Percentiles rank a stretch among this genome's conserved stretches.
These are phyloP conservation scores for Drosophila neocordata DNA, from an alignment of 1,140 invertebrate species.

Conservation along the genomic window DNA sequence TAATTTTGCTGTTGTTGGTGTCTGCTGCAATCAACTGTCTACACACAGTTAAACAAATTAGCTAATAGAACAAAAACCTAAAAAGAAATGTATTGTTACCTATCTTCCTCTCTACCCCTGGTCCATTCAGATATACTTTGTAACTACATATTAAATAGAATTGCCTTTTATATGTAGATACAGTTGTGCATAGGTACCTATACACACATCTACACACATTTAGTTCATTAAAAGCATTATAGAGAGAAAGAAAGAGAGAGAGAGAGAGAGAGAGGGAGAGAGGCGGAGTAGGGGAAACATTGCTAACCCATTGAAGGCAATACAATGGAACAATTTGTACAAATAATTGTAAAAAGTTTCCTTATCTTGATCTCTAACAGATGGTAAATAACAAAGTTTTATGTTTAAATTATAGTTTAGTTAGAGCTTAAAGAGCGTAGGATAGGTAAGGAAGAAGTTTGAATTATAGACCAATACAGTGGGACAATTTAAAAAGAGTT, in stretches of 20 bases:
- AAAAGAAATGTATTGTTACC: constrained; percentile 33
- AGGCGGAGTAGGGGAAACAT: constrained; percentile 16
- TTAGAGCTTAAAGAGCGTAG: too few species aligned
- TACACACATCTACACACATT: background rate
- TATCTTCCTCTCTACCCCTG: background rate
- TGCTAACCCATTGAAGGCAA: constrained; percentile 37
- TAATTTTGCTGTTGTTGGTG: constrained; percentile 2
- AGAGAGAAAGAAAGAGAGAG: background rate
- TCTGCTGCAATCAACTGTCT: constrained; percentile 36
- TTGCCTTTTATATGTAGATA: background rate
- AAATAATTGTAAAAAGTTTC: too few species aligned
- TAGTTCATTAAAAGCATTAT: background rate
- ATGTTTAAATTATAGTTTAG: too few species aligned
- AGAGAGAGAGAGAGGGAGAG: background rate
- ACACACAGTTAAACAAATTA: constrained; percentile 53
- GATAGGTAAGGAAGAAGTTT: too few species aligned
- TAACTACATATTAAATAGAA: background rate
- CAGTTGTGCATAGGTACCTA: background rate
- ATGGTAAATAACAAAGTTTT: too few species aligned
- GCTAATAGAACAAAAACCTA: constrained; percentile 45
- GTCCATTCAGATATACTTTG: background rate
- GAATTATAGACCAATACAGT: too few species aligned
- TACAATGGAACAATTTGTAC: background rate
- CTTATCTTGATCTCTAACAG: too few species aligned
- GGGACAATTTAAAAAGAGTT: too few species aligned